Evolutionary conservation across 2,888 invertebrate genomes (phyloP), one percentile per base, ranked within the genome.

Genomic region (Tinea trinotella): DNA sequence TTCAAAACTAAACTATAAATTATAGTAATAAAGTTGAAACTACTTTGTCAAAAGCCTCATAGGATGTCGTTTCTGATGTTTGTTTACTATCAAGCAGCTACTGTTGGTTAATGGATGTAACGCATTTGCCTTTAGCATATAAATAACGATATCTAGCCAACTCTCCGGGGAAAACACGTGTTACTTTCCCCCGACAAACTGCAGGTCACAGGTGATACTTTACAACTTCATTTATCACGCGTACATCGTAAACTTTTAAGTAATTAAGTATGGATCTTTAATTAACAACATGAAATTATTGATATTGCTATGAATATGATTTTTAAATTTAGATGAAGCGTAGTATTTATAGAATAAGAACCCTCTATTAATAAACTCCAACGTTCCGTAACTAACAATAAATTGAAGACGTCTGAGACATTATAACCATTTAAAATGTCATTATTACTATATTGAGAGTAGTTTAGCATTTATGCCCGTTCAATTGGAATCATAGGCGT

Each of bases 41-140:
- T 40, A 40, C 40, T 2, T 7, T 40, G 15, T 4, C 13, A 12
- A 40, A 40, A 13, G 40, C 40, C 15, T 40, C 40, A 40, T 13
- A 40, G 3, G 10, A 36, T n/a, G 36, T 46, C 46, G 24, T 50
- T 50, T 50, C 50, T 61, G 62, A 61, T 65, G 64, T 68, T 68
- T 68, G 65, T 70, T 66, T 68, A 68, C 65, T 63, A 64, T 59
- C 62, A 61, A 64, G 64, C 62, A n/a, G 71, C 73, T 74, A 72
- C 73, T 72, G 68, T 70, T 74, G 74, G 65, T 68, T 77, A 72
- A 77, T 71, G 69, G 70, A 74, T 73, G 68, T 69, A 65, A 64
- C 67, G 66, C 62, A 68, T 61, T 65, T 61, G 63, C 62, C 61
- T 62, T 64, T 62, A 68, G 71, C 67, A 74, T 76, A 71, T 72